These are phyloP conservation scores for Macrotis lagotis DNA, from an alignment of 2,113 vertebrate genomes.

Conservation along the genomic window DNA sequence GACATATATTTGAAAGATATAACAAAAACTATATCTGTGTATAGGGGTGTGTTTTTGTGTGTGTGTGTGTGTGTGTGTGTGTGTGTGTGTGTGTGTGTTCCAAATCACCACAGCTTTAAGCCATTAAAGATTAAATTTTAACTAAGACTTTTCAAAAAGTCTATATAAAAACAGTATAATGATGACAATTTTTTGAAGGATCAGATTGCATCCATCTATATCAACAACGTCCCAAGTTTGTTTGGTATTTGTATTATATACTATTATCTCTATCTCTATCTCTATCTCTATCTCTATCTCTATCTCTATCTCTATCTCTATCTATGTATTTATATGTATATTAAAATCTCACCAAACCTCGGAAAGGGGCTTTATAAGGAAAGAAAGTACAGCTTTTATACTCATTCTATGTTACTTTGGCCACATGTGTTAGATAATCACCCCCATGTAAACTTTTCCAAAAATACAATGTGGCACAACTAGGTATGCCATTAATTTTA, in stretches of 20 bases:
- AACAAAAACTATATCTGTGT: constrained; percentile 17
- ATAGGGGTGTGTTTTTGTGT: no score
- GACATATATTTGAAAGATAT: constrained; percentile 34
- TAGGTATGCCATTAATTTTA: background rate
- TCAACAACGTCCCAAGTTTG: background rate
- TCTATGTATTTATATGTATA: no score
- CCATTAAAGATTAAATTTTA: background rate
- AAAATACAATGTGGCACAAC: background rate
- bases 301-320: no score
- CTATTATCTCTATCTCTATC: no score
- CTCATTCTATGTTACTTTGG: background rate
- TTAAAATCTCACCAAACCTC: background rate
- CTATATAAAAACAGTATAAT: background rate
- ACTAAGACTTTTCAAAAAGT: background rate
- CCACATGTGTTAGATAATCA: background rate
- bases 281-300: no score
- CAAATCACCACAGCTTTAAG: background rate
- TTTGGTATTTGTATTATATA: background rate
- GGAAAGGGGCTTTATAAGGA: background rate
- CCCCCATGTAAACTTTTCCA: background rate
- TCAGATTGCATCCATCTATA: background rate
- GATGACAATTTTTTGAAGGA: background rate
- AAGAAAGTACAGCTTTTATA: background rate
- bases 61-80: background rate
- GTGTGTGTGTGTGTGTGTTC: background rate